These are phyloP conservation scores for Hermaeophaga mercurialis DNA, from an alignment of 2,888 invertebrate genomes.

Conservation along the genomic window DNA sequence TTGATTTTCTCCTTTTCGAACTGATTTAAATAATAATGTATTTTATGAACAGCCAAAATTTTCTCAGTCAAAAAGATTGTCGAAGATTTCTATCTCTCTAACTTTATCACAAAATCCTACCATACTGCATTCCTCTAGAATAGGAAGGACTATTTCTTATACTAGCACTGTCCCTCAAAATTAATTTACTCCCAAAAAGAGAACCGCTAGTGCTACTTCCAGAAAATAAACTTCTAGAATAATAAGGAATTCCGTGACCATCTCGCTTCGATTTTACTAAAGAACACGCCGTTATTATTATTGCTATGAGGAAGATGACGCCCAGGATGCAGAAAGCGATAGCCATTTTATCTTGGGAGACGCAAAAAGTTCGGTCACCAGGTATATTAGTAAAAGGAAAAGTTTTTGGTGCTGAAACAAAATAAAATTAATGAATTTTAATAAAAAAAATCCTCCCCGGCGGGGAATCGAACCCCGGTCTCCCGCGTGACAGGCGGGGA, in stretches of 20 bases:
- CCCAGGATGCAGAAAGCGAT: conserved; percentile 75
- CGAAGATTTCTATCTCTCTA: neutral
- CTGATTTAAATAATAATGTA: too few relatives aligned
- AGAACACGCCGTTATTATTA: conserved; percentile 71
- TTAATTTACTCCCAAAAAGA: conserved; percentile 65
- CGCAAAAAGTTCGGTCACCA: conserved; percentile 70
- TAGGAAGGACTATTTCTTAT: conserved; percentile 58
- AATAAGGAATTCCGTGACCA: conserved; percentile 60
- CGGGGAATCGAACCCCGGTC: conserved; percentile 46
- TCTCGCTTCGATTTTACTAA: conserved; percentile 66
- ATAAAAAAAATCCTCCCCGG: conserved; percentile 40
- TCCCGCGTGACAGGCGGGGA: conserved; percentile 47
- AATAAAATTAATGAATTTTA: neutral
- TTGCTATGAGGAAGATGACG: conserved; percentile 72
- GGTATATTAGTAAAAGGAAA: conserved; percentile 55
- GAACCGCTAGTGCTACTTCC: conserved; percentile 64
- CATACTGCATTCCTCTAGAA: conserved; percentile 48
- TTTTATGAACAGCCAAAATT: conserved; percentile 1
- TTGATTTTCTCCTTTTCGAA: too few relatives aligned
- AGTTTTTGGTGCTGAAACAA: conserved; percentile 42
- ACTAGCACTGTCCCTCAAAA: conserved; percentile 67
- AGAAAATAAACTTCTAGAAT: conserved; percentile 67
- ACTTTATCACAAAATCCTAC: conserved; percentile 45
- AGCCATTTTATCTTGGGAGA: conserved; percentile 78
- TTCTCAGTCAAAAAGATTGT: conserved; percentile 1